A percentile compares a stretch with the other conserved stretches of the same genome.
Evolutionary conservation across 2,113 vertebrate species (phyloP).

Genomic region (Kryptolebias marmoratus): DNA sequence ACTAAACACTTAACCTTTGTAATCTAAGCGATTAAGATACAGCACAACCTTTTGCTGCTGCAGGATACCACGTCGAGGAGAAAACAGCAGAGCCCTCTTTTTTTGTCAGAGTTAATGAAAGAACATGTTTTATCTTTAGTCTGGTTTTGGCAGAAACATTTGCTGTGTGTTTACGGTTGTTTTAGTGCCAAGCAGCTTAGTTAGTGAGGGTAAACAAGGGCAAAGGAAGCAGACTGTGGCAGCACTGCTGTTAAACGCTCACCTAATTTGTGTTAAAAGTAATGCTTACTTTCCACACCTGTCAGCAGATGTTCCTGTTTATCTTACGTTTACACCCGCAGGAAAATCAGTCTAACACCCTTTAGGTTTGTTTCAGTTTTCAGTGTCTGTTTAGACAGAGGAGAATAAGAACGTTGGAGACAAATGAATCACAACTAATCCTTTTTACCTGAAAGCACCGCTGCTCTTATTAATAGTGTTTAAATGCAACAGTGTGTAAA

Average conservation of each 20-base stretch:
- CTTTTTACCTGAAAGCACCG: conserved; percentile 7
- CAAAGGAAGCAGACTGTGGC: conserved; percentile 47
- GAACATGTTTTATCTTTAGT: conserved; percentile 16
- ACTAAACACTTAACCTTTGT: conserved; percentile 26
- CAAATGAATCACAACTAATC: conserved; percentile 21
- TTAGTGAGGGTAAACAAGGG: conserved; percentile 54
- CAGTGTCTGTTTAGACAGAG: conserved; percentile 22
- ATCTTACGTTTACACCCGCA: conserved; percentile 8
- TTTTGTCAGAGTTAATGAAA: background rate
- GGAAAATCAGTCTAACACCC: background rate
- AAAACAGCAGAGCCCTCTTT: conserved; percentile 11
- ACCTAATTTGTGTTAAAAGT: conserved; percentile 24
- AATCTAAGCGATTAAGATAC: conserved; percentile 38
- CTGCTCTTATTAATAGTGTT: conserved; percentile 43
- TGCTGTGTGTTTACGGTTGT: conserved; percentile 59
- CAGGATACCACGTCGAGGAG: conserved; percentile 8
- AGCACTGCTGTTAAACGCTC: conserved; percentile 40
- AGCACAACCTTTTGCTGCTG: conserved; percentile 22
- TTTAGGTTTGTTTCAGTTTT: background rate
- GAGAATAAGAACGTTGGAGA: conserved; percentile 31
- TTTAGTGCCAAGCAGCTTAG: conserved; percentile 59
- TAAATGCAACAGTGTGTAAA: conserved; percentile 39
- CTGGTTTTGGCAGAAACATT: conserved; percentile 53
- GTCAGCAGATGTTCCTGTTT: conserved; percentile 21
- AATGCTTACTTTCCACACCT: conserved; percentile 26